phyloP scores from a whole-genome alignment of 2,888 invertebrate species.

The Perdita meconis region DNA sequence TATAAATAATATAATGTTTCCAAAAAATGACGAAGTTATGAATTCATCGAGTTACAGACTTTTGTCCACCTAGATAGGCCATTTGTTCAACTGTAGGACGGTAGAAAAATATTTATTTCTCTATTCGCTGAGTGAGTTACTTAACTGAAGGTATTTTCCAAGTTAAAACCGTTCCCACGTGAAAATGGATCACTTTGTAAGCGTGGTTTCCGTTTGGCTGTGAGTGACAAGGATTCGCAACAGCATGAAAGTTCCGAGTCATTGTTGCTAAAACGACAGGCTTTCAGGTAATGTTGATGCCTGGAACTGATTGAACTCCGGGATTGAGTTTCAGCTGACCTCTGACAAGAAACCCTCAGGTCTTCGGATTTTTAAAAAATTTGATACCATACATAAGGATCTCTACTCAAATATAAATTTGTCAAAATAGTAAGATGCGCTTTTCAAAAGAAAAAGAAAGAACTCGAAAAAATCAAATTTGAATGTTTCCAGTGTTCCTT shows the following conservation, averaged over 20 bases:
- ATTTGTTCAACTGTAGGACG: not conserved
- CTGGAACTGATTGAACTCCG: constrained; percentile 5
- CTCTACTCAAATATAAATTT: no score
- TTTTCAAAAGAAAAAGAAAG: no score
- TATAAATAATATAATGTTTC: no score
- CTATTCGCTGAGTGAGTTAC: not conserved
- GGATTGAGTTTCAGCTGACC: constrained; percentile 4
- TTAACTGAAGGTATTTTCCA: not conserved
- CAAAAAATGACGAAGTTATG: no score
- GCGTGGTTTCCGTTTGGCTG: not conserved
- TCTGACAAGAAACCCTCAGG: no score
- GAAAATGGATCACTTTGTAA: not conserved
- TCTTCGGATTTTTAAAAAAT: no score
- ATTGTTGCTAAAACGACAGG: constrained; percentile 11
- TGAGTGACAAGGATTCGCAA: constrained; percentile 1
- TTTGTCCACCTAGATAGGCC: no score
- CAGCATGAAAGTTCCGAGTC: not conserved
- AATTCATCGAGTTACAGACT: no score
- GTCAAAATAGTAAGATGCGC: no score
- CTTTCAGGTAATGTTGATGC: constrained; percentile 1
- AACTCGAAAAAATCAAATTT: no score
- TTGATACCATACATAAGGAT: no score
- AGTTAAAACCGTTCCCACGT: constrained; percentile 1
- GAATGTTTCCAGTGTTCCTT: no score
- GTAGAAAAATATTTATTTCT: not conserved